Evolutionary conservation across 1,140 invertebrate species (phyloP), one percentile per base, ranked within the genome.

Genomic region (Yoshiicerus persimilis): DNA sequence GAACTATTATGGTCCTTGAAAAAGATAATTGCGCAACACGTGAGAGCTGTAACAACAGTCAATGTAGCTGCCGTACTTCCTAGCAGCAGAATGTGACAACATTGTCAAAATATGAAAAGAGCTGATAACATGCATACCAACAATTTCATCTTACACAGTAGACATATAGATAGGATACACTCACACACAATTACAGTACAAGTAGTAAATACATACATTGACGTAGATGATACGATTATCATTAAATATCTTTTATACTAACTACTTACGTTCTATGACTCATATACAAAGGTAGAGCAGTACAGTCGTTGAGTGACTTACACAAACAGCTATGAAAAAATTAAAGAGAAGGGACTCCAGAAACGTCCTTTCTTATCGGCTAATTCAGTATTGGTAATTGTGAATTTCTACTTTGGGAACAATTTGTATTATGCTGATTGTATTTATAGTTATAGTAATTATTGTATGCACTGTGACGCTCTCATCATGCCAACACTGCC

Each of bases 391-490:
- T n/a, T n/a, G n/a, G n/a, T 9, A 27, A 64, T 64, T 64, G 66
- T 16, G 66, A 80, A 80, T 80, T 32, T 80, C 30, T 80, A 80
- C 75, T 80, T 36, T 80, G 32, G 75, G 75, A 80, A 80, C 75
- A 80, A 36, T 80, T 80, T 36, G 75, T 80, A 38, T 34, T 80
- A 80, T 38, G 75, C 75, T 70, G 66, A 70, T 70, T 70, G 66
- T 70, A 70, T 30, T 25, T 27, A n/a, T 66, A 66, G 10, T 66
- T 70, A 27, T 56, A 56, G 13, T 56, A 56, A 56, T 27, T 70
- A 66, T 66, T 27, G 70, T 77, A 38, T 38, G 75, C n/a, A 32
- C 32, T n/a, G 75, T 80, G 34, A 80, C 20, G 34, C 5, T 92
- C 32, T 92, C 92, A 84, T 2, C 13, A 0, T 16, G 32, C 11